phyloP scores from a whole-genome alignment of 1,140 invertebrate species.

The Penaeus chinensis region DNA sequence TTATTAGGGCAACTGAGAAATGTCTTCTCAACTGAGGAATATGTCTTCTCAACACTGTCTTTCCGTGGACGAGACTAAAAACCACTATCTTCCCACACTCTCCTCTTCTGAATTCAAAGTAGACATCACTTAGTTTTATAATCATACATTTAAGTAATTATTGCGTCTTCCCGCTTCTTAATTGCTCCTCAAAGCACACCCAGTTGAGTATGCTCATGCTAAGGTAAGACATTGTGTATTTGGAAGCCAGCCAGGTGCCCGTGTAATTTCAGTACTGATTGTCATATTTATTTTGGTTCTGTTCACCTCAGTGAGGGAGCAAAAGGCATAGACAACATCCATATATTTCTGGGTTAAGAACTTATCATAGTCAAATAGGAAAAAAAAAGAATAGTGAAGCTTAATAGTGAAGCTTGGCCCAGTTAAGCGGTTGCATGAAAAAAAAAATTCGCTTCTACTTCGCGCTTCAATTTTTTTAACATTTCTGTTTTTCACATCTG shows the following conservation, averaged over 20 bases:
- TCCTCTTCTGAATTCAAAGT: slow-evolving; percentile 49
- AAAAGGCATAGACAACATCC: slow-evolving; percentile 49
- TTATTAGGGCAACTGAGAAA: slow-evolving; percentile 48
- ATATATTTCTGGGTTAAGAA: slow-evolving; percentile 53
- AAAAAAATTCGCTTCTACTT: slow-evolving; percentile 10
- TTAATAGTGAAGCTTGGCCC: background rate
- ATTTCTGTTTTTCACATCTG: background rate
- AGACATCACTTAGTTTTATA: slow-evolving; percentile 47
- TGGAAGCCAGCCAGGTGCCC: slow-evolving; percentile 46
- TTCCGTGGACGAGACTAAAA: slow-evolving; percentile 48
- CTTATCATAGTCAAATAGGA: slow-evolving; percentile 16
- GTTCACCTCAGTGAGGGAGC: slow-evolving; percentile 48
- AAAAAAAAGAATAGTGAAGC: slow-evolving; percentile 1
- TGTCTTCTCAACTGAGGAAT: background rate
- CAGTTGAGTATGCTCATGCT: slow-evolving; percentile 19
- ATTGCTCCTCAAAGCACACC: slow-evolving; percentile 52
- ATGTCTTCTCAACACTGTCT: slow-evolving; percentile 53
- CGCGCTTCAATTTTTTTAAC: slow-evolving; percentile 14
- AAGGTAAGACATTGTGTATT: slow-evolving; percentile 52
- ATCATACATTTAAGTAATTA: slow-evolving; percentile 49
- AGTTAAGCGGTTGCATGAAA: slow-evolving; percentile 27
- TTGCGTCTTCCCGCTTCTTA: slow-evolving; percentile 40
- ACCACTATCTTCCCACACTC: slow-evolving; percentile 45
- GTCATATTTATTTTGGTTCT: slow-evolving; percentile 17
- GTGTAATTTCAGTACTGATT: background rate